A percentile compares a stretch with the other conserved stretches of the same genome.
phyloP scores from a whole-genome alignment of 2,797 vertebrate genomes.

The Phataginus tricuspis region DNA sequence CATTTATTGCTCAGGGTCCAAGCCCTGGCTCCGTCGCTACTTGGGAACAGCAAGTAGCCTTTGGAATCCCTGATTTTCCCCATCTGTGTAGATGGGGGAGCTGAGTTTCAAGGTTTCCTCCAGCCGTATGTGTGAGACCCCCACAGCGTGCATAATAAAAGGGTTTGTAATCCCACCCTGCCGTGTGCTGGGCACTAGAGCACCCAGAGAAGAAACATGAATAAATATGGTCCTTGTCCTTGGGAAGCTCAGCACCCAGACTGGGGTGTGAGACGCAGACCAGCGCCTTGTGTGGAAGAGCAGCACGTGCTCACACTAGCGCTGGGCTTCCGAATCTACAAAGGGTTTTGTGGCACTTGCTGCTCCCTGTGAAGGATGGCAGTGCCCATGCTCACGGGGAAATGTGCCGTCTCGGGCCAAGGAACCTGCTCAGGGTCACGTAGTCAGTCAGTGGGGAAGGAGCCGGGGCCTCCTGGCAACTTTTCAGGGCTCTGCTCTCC shows the following conservation, averaged over 20 bases:
- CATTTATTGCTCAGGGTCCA: background rate
- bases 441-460: background rate
- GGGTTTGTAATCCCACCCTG: background rate
- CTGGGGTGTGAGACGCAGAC: background rate
- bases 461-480: rapidly evolving
- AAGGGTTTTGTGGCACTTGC: background rate
- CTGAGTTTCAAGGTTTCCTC: background rate
- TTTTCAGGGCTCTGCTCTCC: background rate
- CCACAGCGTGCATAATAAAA: background rate
- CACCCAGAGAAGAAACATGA: background rate
- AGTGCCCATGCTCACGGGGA: rapidly evolving
- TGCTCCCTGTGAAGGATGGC: background rate
- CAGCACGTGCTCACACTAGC: rapidly evolving
- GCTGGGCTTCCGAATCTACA: rapidly evolving
- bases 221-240: background rate
- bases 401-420: background rate
- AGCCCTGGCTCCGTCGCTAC: background rate
- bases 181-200: background rate
- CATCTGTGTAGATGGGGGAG: background rate
- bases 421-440: background rate
- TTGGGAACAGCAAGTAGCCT: background rate
- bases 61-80: background rate
- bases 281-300: background rate
- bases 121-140: background rate
- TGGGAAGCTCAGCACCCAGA: rapidly evolving